Percentiles rank a stretch among this genome's conserved stretches.
Evolutionary conservation across 2,797 vertebrate species (phyloP).

Genomic region (Cirrhinus mrigala): DNA sequence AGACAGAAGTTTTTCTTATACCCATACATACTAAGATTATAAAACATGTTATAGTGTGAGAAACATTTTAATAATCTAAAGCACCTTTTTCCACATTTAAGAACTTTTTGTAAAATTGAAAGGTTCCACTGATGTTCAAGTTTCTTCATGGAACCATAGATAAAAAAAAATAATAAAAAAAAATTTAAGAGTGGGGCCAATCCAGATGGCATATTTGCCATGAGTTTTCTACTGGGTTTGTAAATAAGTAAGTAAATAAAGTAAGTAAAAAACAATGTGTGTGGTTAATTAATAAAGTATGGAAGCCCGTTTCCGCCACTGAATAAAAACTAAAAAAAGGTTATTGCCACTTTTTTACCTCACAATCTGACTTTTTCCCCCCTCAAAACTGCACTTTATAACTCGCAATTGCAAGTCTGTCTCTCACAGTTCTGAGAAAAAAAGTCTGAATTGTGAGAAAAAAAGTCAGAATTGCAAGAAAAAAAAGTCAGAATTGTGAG

Average conservation of each 20-base stretch:
- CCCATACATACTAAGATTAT: background rate
- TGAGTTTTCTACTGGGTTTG: background rate
- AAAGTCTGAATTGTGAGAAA: no score
- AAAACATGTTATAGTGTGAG: background rate
- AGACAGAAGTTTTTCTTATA: background rate
- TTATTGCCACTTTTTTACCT: no score
- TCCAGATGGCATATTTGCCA: background rate
- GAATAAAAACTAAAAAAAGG: no score
- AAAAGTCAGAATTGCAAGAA: no score
- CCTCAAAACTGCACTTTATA: no score
- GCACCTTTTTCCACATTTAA: background rate
- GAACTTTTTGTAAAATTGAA: background rate
- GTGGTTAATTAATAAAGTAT: no score
- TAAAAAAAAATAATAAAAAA: background rate
- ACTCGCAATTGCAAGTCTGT: no score
- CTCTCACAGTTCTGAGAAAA: no score
- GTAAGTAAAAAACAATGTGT: background rate
- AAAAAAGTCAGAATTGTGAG: no score
- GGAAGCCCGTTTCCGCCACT: no score
- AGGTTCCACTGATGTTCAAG: background rate
- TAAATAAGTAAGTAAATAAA: background rate
- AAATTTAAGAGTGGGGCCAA: background rate
- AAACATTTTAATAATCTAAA: background rate
- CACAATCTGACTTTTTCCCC: no score
- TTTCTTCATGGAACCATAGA: background rate